phyloP scores from a whole-genome alignment of 2,797 vertebrate genomes.

The Lacerta agilis region DNA sequence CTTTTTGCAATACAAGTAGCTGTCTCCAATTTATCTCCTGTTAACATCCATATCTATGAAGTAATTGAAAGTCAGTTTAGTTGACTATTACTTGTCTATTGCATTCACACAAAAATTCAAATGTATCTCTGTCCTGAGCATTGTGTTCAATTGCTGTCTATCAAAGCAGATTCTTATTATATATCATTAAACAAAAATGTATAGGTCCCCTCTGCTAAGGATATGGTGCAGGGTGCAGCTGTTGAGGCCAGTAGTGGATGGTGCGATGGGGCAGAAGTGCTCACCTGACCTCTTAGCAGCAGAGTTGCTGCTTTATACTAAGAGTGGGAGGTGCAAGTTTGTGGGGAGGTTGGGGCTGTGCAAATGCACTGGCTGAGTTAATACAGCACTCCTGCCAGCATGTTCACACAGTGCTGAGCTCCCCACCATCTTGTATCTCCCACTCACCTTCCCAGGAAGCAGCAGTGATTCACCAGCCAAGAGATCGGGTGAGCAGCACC shows the following conservation, averaged over 20 bases:
- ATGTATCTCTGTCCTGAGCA: neutral
- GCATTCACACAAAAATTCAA: neutral
- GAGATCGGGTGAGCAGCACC: too few species aligned
- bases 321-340: too few species aligned
- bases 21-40: slow-evolving; percentile 96
- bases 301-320: too few species aligned
- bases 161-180: neutral
- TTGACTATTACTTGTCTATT: neutral
- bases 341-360: too few species aligned
- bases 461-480: too few species aligned
- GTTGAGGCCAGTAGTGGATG: neutral
- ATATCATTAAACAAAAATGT: neutral
- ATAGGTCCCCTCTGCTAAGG: neutral
- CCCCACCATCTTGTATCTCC: too few species aligned
- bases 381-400: too few species aligned
- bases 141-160: neutral
- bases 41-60: slow-evolving; percentile 97
- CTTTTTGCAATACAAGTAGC: slow-evolving; percentile 98
- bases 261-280: too few species aligned
- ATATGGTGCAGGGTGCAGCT: neutral
- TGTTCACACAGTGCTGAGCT: too few species aligned
- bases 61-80: slow-evolving; percentile 22
- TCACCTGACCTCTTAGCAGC: too few species aligned
- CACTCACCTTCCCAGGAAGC: too few species aligned
- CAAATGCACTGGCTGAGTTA: too few species aligned